Conservation (phyloP, 2,797 vertebrate genomes). For the Melanotaenia boesemani region DNA sequence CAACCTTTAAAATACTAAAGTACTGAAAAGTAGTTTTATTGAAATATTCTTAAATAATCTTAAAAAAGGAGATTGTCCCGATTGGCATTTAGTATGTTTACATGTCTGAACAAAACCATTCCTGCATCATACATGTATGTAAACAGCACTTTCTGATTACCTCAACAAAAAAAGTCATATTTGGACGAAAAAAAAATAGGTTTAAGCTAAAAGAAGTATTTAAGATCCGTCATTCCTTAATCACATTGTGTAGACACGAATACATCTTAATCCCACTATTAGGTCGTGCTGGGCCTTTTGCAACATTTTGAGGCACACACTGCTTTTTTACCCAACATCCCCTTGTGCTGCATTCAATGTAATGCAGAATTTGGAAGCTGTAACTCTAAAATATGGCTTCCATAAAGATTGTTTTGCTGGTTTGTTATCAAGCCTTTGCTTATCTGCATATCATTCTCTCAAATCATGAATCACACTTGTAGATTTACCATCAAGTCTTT, state of each 20-base stretch:
- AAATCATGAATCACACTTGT: too few relatives aligned
- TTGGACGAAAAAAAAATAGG: background rate
- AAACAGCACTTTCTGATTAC: background rate
- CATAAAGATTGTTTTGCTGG: too few relatives aligned
- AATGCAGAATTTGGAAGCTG: background rate
- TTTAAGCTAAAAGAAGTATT: background rate
- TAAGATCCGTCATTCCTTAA: background rate
- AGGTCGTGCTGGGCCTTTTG: background rate
- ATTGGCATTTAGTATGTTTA: too few relatives aligned
- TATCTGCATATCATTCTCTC: too few relatives aligned
- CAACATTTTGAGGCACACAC: background rate
- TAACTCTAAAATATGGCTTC: background rate
- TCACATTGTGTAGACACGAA: background rate
- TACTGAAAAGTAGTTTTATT: background rate
- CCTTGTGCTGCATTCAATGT: background rate
- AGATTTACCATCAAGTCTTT: too few relatives aligned
- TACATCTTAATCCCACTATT: background rate
- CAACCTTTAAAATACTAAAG: conserved; percentile 33
- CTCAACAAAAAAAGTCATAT: background rate
- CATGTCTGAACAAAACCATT: background rate
- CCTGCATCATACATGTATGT: background rate
- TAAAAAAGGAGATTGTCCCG: too few relatives aligned
- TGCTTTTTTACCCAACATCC: background rate
- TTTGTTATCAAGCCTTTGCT: too few relatives aligned
- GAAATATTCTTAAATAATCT: too few relatives aligned